Evolutionary conservation across 1,140 invertebrate genomes (phyloP).

Genomic region (Drosophila pachea): DNA sequence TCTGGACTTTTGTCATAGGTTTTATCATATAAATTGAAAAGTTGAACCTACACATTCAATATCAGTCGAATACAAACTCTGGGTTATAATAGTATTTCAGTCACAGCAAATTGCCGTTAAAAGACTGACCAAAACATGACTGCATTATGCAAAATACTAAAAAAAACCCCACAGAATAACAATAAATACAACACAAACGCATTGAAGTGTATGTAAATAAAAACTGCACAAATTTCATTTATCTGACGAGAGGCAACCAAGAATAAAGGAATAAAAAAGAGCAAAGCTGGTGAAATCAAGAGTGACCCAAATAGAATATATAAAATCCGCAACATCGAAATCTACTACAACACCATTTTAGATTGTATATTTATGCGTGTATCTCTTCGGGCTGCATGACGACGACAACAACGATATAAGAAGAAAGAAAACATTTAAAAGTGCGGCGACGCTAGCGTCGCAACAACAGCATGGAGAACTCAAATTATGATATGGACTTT

Average conservation of each 20-base stretch:
- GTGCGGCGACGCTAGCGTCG: conserved; percentile 21
- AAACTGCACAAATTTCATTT: conserved; percentile 6
- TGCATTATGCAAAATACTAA: conserved; percentile 19
- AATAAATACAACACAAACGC: conserved; percentile 25
- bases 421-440: no score
- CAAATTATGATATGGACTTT: conserved; percentile 64
- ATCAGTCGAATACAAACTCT: no score
- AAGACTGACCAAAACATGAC: conserved; percentile 15
- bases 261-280: conserved; percentile 1
- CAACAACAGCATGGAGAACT: conserved; percentile 48
- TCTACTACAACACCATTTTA: not conserved
- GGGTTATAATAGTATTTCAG: no score
- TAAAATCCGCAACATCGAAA: not conserved
- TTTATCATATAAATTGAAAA: no score
- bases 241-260: not conserved
- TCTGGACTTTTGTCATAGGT: not conserved
- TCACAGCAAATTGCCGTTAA: not conserved
- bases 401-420: not conserved
- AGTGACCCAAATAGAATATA: not conserved
- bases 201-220: conserved; percentile 38
- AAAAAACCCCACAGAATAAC: conserved; percentile 11
- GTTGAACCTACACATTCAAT: no score
- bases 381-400: not conserved
- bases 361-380: not conserved
- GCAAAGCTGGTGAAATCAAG: conserved; percentile 11